Evolutionary conservation across 2,888 invertebrate species (phyloP), one percentile per base, ranked within the genome.

Genomic region (Temnothorax ravouxi): DNA sequence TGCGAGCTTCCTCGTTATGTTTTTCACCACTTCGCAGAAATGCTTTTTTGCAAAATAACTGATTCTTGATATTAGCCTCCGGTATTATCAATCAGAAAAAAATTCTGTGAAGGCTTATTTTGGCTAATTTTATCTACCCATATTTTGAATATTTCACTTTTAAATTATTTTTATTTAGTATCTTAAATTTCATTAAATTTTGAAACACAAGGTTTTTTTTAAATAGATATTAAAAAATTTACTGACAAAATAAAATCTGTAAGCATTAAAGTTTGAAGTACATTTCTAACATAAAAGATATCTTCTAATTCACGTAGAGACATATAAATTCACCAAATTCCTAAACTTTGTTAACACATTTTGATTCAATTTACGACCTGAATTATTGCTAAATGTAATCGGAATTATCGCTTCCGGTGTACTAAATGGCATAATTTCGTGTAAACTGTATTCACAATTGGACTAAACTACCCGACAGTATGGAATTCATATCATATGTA

Each of bases 391-490:
- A 44, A 41, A 64, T 75, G 15, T 38, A 50, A 75, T 77, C 29
- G n/a, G 29, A 56, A 77, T 77, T 77, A 34, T 44, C 54, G 15
- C 41, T 54, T 11, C 50, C 34, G 18, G 21, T 21, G 41, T 54
- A n/a, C 9, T 67, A 77, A 77, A 54, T 54, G 29, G 47, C n/a
- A 54, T 77, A 77, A 69, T 77, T 77, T 69, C 54, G 44, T 44
- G 21, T 15, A 77, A 67, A 56, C 44, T 47, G 67, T 52, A 41
- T 67, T 41, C 25, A 44, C 54, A 44, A 69, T 77, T 44, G 54
- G 44, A 67, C 18, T 44, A 69, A 77, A 69, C 38, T 77, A 44
- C 29, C 77, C 67, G 29, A 67, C 52, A 13, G n/a, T 44, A 41
- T 41, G 6, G 13, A 69, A 69, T 61, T 77, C 0, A 21, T 21